These are phyloP conservation scores for Brachionus angularis DNA, from an alignment of 1,140 invertebrate genomes.

Conservation along the genomic window DNA sequence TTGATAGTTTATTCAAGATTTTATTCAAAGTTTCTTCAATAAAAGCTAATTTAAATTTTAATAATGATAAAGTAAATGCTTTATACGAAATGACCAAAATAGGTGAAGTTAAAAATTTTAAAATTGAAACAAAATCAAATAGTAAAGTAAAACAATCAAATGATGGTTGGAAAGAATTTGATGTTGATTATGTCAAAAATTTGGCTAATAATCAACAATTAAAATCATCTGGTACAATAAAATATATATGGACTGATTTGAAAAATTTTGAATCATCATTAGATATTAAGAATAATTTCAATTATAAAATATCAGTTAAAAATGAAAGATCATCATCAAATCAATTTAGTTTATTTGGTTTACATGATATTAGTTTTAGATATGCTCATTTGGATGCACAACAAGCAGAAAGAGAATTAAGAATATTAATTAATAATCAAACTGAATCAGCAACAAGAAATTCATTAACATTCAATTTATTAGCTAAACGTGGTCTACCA, in stretches of 20 bases:
- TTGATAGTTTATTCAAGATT: slow-evolving; percentile 1
- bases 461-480: background rate
- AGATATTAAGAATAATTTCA: slow-evolving; percentile 9
- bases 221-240: background rate
- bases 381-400: slow-evolving; percentile 32
- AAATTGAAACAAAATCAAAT: background rate
- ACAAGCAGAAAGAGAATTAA: slow-evolving; percentile 10
- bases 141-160: background rate
- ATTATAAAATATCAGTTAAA: background rate
- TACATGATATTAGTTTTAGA: background rate
- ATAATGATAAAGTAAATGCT: background rate
- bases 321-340: background rate
- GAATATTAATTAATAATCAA: slow-evolving; percentile 5
- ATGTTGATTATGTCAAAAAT: slow-evolving; percentile 20
- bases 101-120: slow-evolving; percentile 22
- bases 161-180: slow-evolving; percentile 20
- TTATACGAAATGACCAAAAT: slow-evolving; percentile 35
- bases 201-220: background rate
- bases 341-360: slow-evolving; percentile 1
- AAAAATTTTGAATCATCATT: slow-evolving; percentile 25
- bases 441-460: slow-evolving; percentile 26
- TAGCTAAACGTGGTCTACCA: slow-evolving; percentile 24
- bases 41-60: background rate
- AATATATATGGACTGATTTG: slow-evolving; percentile 2
- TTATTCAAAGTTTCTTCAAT: slow-evolving; percentile 2